Percentiles rank a stretch among this genome's conserved stretches.
phyloP scores from a whole-genome alignment of 1,140 invertebrate genomes.

The Penaeus japonicus region DNA sequence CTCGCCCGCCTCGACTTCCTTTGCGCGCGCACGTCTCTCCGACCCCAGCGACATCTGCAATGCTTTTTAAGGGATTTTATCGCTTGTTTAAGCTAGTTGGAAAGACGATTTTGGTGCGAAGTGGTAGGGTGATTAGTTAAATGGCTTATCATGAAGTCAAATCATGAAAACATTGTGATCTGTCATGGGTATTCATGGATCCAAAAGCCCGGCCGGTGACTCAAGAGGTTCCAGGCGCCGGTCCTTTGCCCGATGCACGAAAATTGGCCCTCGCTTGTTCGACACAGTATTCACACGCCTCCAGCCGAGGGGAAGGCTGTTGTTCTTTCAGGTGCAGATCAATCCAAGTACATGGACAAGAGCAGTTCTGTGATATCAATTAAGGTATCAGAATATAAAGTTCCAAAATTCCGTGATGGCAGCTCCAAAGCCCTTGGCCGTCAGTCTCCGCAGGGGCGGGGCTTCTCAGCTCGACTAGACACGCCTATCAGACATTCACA shows the following conservation, averaged over 20 bases:
- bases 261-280: too few species aligned
- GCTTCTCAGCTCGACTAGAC: background rate
- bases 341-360: too few species aligned
- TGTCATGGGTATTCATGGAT: too few species aligned
- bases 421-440: too few species aligned
- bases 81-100: background rate
- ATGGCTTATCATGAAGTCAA: background rate
- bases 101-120: background rate
- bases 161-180: too few species aligned
- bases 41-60: constrained; percentile 44
- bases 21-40: constrained; percentile 39
- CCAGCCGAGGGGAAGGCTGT: too few species aligned
- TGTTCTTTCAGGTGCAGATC: too few species aligned
- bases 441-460: constrained; percentile 19
- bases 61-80: constrained; percentile 7
- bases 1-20: background rate
- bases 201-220: too few species aligned
- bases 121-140: background rate
- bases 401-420: background rate
- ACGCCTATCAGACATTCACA: constrained; percentile 42
- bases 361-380: background rate
- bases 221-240: too few species aligned
- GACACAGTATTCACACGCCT: too few species aligned
- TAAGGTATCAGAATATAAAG: background rate
- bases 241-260: too few species aligned